Evolutionary conservation across 2,113 vertebrate species (phyloP).

Genomic region (Numenius arquata): DNA sequence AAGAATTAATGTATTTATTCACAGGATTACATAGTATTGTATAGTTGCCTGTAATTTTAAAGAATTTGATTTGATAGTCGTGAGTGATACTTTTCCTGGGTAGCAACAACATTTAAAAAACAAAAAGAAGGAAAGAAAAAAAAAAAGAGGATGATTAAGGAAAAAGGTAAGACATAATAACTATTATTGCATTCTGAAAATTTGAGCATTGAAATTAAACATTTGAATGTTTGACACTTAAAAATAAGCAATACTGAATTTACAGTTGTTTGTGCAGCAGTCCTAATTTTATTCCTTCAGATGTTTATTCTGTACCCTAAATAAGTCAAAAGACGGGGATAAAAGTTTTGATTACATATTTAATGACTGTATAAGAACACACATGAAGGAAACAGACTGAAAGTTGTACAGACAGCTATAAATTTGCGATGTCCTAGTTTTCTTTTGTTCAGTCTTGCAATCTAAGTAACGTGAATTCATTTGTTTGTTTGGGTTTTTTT

Average conservation of each 20-base stretch:
- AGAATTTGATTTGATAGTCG: neutral
- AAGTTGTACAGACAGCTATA: neutral
- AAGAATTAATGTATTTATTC: neutral
- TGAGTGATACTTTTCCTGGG: neutral
- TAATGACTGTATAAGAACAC: neutral
- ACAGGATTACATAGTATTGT: neutral
- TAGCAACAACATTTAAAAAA: neutral
- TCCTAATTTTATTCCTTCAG: constrained; percentile 15
- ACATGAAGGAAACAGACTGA: neutral
- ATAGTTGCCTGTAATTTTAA: neutral
- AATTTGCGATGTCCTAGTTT: neutral
- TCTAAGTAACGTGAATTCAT: neutral
- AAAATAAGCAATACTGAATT: neutral
- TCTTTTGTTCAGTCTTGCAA: neutral
- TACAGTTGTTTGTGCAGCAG: neutral
- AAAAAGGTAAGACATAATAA: neutral
- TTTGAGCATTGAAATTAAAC: neutral
- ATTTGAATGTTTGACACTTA: neutral
- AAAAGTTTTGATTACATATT: constrained; percentile 8
- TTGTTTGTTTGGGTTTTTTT: neutral
- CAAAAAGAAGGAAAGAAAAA: neutral
- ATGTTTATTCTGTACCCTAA: constrained; percentile 21
- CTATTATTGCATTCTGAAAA: neutral
- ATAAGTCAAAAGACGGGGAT: constrained; percentile 9
- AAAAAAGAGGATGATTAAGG: neutral